Evolutionary conservation across 2,113 vertebrate species (phyloP).

Genomic region (Ranitomeya variabilis): DNA sequence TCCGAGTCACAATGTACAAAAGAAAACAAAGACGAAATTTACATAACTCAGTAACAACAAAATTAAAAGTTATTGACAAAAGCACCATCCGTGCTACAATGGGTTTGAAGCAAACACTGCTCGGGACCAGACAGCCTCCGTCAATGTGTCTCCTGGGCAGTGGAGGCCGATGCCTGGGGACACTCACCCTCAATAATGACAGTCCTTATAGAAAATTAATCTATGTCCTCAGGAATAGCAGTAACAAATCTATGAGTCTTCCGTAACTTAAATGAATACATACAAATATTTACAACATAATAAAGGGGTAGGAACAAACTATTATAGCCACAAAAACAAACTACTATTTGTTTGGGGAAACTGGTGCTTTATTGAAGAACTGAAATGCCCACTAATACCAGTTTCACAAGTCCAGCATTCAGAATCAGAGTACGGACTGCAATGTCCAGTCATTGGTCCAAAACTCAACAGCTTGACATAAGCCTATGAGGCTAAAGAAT

Average conservation of each 20-base stretch:
- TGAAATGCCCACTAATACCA: not conserved
- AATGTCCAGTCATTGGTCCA: too few relatives aligned
- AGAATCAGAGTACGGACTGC: too few relatives aligned
- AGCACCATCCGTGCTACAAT: slow-evolving; percentile 68
- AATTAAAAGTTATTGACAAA: slow-evolving; percentile 62
- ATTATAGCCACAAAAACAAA: not conserved
- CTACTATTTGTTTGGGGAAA: not conserved
- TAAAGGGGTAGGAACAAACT: not conserved
- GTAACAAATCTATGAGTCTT: not conserved
- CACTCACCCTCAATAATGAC: not conserved
- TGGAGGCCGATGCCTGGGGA: not conserved
- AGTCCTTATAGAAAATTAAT: not conserved
- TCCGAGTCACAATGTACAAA: slow-evolving; percentile 70
- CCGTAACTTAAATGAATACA: not conserved
- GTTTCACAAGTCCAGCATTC: too few relatives aligned
- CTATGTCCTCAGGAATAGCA: not conserved
- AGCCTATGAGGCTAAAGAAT: too few relatives aligned
- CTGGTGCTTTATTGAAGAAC: not conserved
- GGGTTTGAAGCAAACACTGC: slow-evolving; percentile 20
- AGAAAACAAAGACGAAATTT: slow-evolving; percentile 63
- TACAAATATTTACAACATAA: not conserved
- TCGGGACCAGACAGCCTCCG: not conserved
- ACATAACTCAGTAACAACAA: slow-evolving; percentile 60
- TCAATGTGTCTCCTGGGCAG: not conserved
- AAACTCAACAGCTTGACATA: too few relatives aligned